phyloP scores from a whole-genome alignment of 2,888 invertebrate genomes.

The Priocnemis perturbator region DNA sequence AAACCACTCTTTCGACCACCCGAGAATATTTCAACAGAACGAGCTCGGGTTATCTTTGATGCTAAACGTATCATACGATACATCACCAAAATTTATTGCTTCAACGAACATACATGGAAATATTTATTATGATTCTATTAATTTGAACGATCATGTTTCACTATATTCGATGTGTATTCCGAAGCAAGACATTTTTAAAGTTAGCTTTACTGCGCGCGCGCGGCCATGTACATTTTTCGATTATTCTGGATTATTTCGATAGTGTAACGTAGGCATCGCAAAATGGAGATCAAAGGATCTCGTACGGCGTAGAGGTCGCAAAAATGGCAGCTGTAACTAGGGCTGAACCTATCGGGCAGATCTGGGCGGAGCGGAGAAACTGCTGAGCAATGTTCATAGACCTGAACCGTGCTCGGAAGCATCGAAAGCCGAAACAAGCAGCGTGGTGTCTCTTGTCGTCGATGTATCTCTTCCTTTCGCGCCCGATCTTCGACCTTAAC shows the following conservation, averaged over 20 bases:
- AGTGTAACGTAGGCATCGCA: not conserved
- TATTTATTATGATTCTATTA: too few species aligned
- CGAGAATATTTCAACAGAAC: too few species aligned
- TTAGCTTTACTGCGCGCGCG: too few species aligned
- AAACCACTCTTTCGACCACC: not conserved
- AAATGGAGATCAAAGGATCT: constrained; percentile 2
- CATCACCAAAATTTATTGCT: too few species aligned
- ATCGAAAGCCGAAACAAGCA: constrained; percentile 42
- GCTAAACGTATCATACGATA: too few species aligned
- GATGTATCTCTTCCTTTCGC: constrained; percentile 5
- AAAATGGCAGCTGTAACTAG: constrained; percentile 15
- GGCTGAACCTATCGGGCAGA: constrained; percentile 55
- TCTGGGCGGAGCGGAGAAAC: constrained; percentile 72
- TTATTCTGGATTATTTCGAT: too few species aligned
- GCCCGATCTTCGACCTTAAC: constrained; percentile 34
- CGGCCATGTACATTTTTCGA: too few species aligned
- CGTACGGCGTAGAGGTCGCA: not conserved
- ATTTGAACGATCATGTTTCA: too few species aligned
- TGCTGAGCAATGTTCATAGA: constrained; percentile 69
- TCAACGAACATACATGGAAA: too few species aligned
- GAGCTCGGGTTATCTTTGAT: too few species aligned
- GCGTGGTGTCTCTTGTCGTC: constrained; percentile 43
- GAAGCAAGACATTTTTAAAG: too few species aligned
- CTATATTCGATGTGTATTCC: too few species aligned
- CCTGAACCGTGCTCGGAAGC: constrained; percentile 48